phyloP scores from a whole-genome alignment of 1,140 invertebrate genomes.

The Drosophila ohnishii region DNA sequence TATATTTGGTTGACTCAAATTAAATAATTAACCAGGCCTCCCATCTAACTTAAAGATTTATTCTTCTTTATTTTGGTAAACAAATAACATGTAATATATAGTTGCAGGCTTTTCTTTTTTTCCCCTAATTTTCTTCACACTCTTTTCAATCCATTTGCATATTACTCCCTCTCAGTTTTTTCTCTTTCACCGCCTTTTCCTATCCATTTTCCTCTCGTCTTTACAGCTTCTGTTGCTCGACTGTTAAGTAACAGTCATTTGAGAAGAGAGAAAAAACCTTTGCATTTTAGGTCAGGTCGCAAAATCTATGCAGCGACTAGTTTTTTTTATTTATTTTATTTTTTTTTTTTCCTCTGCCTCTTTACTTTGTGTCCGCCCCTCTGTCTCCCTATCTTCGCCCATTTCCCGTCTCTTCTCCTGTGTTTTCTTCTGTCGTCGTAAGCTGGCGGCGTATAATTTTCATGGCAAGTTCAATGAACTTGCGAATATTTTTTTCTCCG shows the following conservation, averaged over 20 bases:
- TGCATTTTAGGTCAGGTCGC: slow-evolving; percentile 83
- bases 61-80: background rate
- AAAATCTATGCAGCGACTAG: slow-evolving; percentile 78
- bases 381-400: background rate
- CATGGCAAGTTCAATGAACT: slow-evolving; percentile 81
- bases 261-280: slow-evolving; percentile 45
- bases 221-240: slow-evolving; percentile 15
- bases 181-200: background rate
- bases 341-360: slow-evolving; percentile 20
- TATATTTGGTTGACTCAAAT: too few species aligned
- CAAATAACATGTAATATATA: background rate
- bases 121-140: slow-evolving; percentile 1
- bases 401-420: slow-evolving; percentile 4
- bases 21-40: background rate
- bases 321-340: slow-evolving; percentile 59
- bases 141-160: slow-evolving; percentile 5
- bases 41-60: background rate
- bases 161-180: background rate
- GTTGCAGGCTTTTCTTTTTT: background rate
- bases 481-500: slow-evolving; percentile 64
- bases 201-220: slow-evolving; percentile 2
- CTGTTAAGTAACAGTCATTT: slow-evolving; percentile 48
- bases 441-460: slow-evolving; percentile 71
- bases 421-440: slow-evolving; percentile 54
- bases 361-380: slow-evolving; percentile 3